Base-by-base conservation (phyloP, 2,797 vertebrate species). In the Coregonus sp. region DNA sequence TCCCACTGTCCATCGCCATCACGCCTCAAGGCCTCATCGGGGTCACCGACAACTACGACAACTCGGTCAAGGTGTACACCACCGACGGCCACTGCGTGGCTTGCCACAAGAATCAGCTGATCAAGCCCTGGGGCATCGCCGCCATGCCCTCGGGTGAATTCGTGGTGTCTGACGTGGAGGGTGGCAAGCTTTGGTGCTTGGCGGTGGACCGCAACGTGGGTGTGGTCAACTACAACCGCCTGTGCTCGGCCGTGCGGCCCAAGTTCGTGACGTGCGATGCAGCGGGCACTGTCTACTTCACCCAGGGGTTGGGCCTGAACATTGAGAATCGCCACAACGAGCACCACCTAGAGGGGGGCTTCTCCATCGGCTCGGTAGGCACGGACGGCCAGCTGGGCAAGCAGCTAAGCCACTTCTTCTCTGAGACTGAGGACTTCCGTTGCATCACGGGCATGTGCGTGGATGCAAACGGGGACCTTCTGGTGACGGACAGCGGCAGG, bases 371-470 rank as follows among this genome's bases (percentile, higher is more conserved):
- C 70, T 99, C 97, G 0, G 97, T 99, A 0, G 95, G 96, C 25
- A 92, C 94, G 0, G 97, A 98, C 0, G 98, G 98, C 15, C 96
- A 97, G 91, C 93, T 98, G 11, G 97, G 97, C 20, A 95, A 96
- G 66, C 98, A 99, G 92, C 96, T 98, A 2, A 99, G 97, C 90
- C 98, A 99, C 81, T 99, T 99, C 88, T 99, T 99, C 88, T 96
- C 98, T 0, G 97, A 98, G 87, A 95, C 95, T 0, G 98, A 99
- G 91, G 97, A 99, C 89, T 99, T 99, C 93, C 95, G 97, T 71
- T 99, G 98, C 84, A 98, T 99, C 37, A 97, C 98, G 0, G 98
- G 98, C 80, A 99, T 99, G 97, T 99, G 98, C 1, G 97, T 99
- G 4, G 98, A 99, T 31, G 86, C 94, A 59, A 95, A 96, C 5